Evolutionary conservation across 2,113 vertebrate genomes (phyloP).

Genomic region (Numida meleagris): DNA sequence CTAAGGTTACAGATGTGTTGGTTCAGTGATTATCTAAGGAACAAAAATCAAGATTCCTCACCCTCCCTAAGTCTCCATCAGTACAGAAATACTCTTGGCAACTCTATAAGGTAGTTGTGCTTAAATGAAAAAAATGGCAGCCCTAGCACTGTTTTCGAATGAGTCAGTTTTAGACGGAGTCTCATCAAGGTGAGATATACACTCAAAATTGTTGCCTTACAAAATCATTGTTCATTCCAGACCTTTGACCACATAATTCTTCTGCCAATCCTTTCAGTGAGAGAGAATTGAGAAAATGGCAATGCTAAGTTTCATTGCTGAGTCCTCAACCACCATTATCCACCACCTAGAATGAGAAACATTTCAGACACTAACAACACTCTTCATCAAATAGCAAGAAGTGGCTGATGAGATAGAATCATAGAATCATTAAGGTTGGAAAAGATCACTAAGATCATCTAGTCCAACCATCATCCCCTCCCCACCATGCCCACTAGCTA

Average conservation of each 20-base stretch:
- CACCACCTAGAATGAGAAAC: neutral
- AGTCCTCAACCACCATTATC: neutral
- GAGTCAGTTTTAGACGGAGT: neutral
- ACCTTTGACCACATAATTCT: neutral
- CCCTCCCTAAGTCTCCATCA: neutral
- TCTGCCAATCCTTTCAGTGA: neutral
- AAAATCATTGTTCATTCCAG: neutral
- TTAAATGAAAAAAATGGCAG: neutral
- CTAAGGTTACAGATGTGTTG: neutral
- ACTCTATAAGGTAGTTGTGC: neutral
- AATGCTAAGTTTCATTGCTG: rapidly evolving
- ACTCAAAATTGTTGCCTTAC: neutral
- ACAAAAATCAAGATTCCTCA: neutral
- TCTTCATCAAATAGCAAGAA: neutral
- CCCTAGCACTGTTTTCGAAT: neutral
- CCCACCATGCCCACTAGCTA: too few relatives aligned
- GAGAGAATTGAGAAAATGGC: neutral
- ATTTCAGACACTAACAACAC: neutral
- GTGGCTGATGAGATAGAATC: neutral
- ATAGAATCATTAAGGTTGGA: too few relatives aligned
- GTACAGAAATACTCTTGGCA: neutral
- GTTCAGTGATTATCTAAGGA: neutral
- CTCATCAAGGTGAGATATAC: neutral
- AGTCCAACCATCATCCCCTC: too few relatives aligned
- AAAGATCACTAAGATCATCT: too few relatives aligned